phyloP scores from a whole-genome alignment of 2,797 vertebrate species.

The Balearica regulorum region DNA sequence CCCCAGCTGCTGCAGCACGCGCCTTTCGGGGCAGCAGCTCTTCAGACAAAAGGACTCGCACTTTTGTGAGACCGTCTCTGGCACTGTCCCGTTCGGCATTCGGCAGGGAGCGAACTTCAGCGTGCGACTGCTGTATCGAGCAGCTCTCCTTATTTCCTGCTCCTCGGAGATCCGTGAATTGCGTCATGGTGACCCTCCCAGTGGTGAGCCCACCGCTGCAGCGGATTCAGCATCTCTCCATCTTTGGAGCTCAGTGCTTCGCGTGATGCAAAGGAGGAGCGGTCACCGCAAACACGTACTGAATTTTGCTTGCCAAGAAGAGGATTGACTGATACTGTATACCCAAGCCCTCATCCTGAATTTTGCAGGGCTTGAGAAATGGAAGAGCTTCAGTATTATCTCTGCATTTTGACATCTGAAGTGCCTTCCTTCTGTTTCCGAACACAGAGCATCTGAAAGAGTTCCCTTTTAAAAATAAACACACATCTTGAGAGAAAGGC shows the following conservation, averaged over 20 bases:
- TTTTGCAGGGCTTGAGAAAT: not conserved
- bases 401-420: not conserved
- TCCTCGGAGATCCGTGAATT: not conserved
- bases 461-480: not conserved
- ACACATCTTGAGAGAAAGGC: not conserved
- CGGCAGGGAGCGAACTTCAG: not conserved
- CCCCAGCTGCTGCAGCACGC: not conserved
- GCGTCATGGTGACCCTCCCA: not conserved
- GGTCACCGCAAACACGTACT: not conserved
- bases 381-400: not conserved
- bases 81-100: rapidly evolving
- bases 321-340: not conserved
- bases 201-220: not conserved
- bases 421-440: not conserved
- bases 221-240: not conserved
- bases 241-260: not conserved
- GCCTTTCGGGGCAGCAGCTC: not conserved
- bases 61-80: not conserved
- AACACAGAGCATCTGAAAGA: not conserved
- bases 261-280: not conserved
- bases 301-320: not conserved
- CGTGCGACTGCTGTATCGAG: rapidly evolving
- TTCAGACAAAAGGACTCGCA: no score
- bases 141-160: not conserved
- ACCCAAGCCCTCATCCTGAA: not conserved